These are phyloP conservation scores for Sphaerophoria rueppellii DNA, from an alignment of 2,888 invertebrate genomes.

Conservation along the genomic window DNA sequence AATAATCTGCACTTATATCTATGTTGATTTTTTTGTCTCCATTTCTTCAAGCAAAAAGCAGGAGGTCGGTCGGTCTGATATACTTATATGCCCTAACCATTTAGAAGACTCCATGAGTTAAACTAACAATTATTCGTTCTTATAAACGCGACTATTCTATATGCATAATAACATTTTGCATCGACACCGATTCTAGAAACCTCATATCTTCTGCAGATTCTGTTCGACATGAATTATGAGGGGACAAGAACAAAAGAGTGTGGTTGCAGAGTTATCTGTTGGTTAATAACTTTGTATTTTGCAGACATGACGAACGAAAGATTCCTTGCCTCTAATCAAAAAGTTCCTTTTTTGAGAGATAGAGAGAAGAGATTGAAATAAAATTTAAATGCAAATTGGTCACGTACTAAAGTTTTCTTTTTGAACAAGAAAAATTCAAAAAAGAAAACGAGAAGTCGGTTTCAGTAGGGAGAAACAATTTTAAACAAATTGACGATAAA, in stretches of 20 bases:
- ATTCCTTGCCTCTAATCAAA: conserved; percentile 13
- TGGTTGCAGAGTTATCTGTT: neutral
- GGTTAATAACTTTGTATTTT: conserved; percentile 14
- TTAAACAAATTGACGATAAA: neutral
- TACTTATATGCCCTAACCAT: neutral
- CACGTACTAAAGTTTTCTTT: neutral
- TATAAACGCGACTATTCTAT: neutral
- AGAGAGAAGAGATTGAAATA: conserved; percentile 1
- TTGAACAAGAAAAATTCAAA: neutral
- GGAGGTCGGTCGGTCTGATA: conserved; percentile 8
- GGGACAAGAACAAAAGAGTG: neutral
- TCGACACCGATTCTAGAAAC: conserved; percentile 16
- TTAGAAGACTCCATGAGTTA: conserved; percentile 11
- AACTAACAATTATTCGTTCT: conserved; percentile 11
- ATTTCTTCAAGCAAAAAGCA: neutral
- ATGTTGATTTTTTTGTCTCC: neutral
- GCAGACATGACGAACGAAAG: conserved; percentile 3
- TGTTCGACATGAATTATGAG: conserved; percentile 5
- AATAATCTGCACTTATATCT: conserved; percentile 28
- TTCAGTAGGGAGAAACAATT: neutral
- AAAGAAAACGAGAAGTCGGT: neutral
- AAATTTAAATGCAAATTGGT: conserved; percentile 35
- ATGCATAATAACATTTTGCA: conserved; percentile 38
- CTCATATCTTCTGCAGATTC: neutral
- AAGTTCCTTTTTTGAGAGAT: neutral